phyloP scores from a whole-genome alignment of 2,888 invertebrate genomes.

The Lottia scabra region DNA sequence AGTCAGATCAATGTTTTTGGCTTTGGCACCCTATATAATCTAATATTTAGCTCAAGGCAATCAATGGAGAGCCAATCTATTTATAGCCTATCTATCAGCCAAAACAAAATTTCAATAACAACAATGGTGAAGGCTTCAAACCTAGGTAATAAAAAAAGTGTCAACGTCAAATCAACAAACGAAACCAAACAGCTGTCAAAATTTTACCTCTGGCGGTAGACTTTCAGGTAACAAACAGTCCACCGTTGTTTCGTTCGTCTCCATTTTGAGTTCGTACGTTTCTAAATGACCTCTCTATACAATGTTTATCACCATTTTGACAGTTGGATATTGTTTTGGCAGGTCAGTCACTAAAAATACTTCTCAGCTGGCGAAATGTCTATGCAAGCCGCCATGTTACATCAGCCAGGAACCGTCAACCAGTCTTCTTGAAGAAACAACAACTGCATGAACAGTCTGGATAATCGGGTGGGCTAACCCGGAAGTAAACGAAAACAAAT shows the following conservation, averaged over 20 bases:
- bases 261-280: slow-evolving; percentile 74
- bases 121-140: neutral
- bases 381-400: slow-evolving; percentile 39
- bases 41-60: too few species aligned
- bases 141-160: neutral
- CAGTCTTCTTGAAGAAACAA: neutral
- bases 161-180: neutral
- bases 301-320: neutral
- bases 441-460: neutral
- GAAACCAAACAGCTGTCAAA: neutral
- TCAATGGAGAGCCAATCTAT: too few species aligned
- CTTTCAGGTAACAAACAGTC: slow-evolving; percentile 74
- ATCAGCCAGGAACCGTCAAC: slow-evolving; percentile 22
- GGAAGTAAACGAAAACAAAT: neutral
- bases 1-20: too few species aligned
- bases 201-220: slow-evolving; percentile 63
- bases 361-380: slow-evolving; percentile 21
- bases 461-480: neutral
- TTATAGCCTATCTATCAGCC: too few species aligned
- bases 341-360: slow-evolving; percentile 21
- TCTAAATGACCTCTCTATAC: slow-evolving; percentile 1
- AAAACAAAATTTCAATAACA: too few species aligned
- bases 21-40: too few species aligned
- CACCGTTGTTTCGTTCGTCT: slow-evolving; percentile 85
- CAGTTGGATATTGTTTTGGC: neutral